Percentiles rank a stretch among this genome's conserved stretches.
These are phyloP conservation scores for Polylopha cassiicola DNA, from an alignment of 2,888 invertebrate genomes.

Conservation along the genomic window DNA sequence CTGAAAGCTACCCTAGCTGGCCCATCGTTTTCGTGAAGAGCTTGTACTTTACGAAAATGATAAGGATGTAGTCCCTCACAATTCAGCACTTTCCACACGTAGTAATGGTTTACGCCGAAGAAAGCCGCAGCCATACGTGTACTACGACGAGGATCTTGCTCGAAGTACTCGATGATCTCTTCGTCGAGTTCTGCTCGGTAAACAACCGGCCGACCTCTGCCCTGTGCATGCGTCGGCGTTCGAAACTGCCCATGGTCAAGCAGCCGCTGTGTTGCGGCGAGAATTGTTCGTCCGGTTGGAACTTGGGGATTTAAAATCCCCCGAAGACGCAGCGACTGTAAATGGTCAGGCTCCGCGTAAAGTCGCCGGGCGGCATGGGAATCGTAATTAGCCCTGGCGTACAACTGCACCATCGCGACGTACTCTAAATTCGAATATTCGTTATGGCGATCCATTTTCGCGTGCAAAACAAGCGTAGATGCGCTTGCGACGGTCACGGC, in stretches of 20 bases:
- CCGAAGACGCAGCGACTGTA: conserved; percentile 6
- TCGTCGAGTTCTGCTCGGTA: neutral
- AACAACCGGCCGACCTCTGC: neutral
- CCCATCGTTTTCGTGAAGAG: neutral
- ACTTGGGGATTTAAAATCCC: conserved; percentile 6
- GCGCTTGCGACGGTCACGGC: no score
- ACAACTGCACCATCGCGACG: no score
- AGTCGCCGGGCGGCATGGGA: no score
- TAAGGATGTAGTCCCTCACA: conserved; percentile 2
- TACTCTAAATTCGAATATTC: no score
- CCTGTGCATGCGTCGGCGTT: conserved; percentile 3
- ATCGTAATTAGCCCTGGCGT: no score
- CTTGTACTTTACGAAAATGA: conserved; percentile 1
- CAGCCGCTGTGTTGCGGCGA: conserved; percentile 3
- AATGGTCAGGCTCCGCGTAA: no score
- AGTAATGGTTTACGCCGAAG: conserved; percentile 7
- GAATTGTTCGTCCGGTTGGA: conserved; percentile 4
- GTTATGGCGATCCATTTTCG: no score
- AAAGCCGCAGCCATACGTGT: conserved; percentile 3
- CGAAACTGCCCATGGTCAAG: conserved; percentile 4
- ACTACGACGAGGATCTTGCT: conserved; percentile 6
- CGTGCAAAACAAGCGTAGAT: no score
- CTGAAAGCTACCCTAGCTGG: neutral
- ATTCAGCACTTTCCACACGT: conserved; percentile 9
- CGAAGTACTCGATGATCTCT: conserved; percentile 9